Percentiles rank a stretch among this genome's conserved stretches.
These are phyloP conservation scores for Eubucco bourcierii DNA, from an alignment of 2,113 vertebrate species.

Conservation along the genomic window DNA sequence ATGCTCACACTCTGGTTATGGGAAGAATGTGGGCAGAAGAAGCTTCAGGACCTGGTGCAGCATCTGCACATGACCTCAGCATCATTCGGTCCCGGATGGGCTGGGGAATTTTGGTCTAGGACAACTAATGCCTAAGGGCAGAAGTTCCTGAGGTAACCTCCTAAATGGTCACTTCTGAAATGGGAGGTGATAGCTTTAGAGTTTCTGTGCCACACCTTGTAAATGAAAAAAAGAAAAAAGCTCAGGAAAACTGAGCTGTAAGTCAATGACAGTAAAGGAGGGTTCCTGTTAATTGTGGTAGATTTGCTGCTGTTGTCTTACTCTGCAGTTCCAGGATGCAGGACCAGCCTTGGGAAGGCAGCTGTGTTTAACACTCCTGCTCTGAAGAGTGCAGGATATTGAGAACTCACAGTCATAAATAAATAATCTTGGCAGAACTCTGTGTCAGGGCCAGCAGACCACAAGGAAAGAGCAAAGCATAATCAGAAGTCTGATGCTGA, in stretches of 20 bases:
- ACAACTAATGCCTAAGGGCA: neutral
- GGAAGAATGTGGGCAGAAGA: neutral
- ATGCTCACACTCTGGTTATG: fast-evolving
- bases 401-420: neutral
- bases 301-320: neutral
- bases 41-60: neutral
- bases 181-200: conserved; percentile 5
- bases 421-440: conserved; percentile 21
- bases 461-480: conserved; percentile 32
- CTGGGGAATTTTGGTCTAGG: neutral
- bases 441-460: neutral
- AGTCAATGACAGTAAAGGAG: neutral
- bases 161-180: neutral
- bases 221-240: neutral
- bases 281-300: neutral
- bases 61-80: neutral
- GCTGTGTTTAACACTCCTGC: conserved; percentile 5
- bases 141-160: neutral
- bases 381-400: conserved; percentile 6
- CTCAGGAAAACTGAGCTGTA: conserved; percentile 1
- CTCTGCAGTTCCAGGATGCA: neutral
- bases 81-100: neutral
- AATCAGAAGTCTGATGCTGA: conserved; percentile 15
- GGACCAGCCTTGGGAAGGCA: conserved; percentile 1
- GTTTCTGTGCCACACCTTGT: neutral